Evolutionary conservation across 2,888 invertebrate genomes (phyloP), one percentile per base, ranked within the genome.

Genomic region (Lissocephala sabroskyi): DNA sequence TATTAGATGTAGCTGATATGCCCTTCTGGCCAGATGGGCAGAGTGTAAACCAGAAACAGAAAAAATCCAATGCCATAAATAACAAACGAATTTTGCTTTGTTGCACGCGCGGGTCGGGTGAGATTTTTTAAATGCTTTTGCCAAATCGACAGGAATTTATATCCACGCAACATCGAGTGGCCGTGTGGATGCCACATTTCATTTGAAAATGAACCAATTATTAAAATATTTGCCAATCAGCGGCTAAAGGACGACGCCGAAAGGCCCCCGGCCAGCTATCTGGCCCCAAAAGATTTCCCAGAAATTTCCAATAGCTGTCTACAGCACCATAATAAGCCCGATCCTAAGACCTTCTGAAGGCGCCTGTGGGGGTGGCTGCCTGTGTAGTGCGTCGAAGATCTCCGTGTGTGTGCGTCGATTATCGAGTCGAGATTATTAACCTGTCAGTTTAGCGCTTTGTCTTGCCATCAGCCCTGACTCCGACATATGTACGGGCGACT

Each of bases 351-450:
- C 36, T 18, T 36, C 17, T 23, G 4, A 23, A 23, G 23, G n/a
- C 3, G 23, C 23, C 3, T 23, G 3, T 23, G 4, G 23, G 3
- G 23, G 7, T 33, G 16, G 7, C 13, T 4, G 11, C 16, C 14
- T 13, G 16, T 35, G 35, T n/a, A n/a, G n/a, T n/a, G n/a, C n/a
- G n/a, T n/a, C n/a, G n/a, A n/a, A n/a, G 3, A 10, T 35, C 6
- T 35, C n/a, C n/a, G 16, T 35, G 16, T 35, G 35, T 35, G 16
- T 13, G 35, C 10, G 75, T 77, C 78, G 71, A 71, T 71, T 71
- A 71, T 75, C 71, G 75, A 67, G 65, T 71, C 71, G 65, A 78
- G 78, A 78, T 71, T 71, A 71, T 71, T 71, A 77, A 78, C 78
- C 71, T 71, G 71, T 75, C 71, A 71, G 78, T 64, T 75, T 59